phyloP scores from a whole-genome alignment of 30 jellyfish, hydroid and myxozoan species.

The Calvadosia cruxmelitensis region DNA sequence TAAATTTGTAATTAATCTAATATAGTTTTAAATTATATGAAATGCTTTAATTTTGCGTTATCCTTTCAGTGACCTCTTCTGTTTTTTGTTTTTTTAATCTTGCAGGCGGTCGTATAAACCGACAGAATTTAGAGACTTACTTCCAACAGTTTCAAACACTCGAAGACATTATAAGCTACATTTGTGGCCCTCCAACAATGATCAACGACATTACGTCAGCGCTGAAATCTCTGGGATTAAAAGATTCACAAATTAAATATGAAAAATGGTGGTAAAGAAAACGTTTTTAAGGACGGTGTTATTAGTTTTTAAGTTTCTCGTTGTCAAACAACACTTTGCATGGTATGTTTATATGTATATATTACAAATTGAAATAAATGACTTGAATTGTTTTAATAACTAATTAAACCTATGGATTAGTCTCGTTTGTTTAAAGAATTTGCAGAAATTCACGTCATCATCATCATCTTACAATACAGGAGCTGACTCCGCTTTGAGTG shows the following conservation, averaged over 20 bases:
- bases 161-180: constrained; percentile 26
- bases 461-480: no score
- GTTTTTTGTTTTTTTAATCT: constrained; percentile 20
- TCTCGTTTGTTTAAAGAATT: no score
- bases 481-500: no score
- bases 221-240: constrained; percentile 18
- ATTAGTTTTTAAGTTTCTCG: no score
- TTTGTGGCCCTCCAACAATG: constrained; percentile 85
- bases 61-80: constrained; percentile 14
- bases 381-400: no score
- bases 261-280: constrained; percentile 78
- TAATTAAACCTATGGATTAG: no score
- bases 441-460: no score
- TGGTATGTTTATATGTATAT: no score
- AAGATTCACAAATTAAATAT: constrained; percentile 23
- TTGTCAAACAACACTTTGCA: no score
- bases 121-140: constrained; percentile 6
- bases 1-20: no score
- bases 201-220: constrained; percentile 15
- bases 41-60: constrained; percentile 13
- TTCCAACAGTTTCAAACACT: background rate
- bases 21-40: constrained; percentile 3
- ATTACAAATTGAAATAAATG: no score
- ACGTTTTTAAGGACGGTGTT: no score
- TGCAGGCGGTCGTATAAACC: background rate